Evolutionary conservation across 2,888 invertebrate species (phyloP).

Genomic region (Volucella inflata): DNA sequence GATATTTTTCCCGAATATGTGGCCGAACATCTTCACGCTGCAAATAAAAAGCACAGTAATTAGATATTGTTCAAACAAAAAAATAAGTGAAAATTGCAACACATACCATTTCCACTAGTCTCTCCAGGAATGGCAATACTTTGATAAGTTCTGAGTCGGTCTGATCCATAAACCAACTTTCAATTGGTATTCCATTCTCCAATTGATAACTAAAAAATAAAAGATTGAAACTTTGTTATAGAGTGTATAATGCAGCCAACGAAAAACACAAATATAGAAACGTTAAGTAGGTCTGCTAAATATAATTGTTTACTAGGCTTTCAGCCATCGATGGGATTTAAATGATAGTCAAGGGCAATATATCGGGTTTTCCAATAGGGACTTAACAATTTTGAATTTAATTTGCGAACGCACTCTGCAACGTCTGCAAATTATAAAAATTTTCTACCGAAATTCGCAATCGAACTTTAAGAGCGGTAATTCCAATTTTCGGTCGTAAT

Average conservation of each 20-base stretch:
- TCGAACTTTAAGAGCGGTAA: too few species aligned
- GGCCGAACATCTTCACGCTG: slow-evolving; percentile 96
- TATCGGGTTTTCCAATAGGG: too few species aligned
- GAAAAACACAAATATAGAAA: neutral
- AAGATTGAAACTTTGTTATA: slow-evolving; percentile 37
- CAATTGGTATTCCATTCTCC: slow-evolving; percentile 98
- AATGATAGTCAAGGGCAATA: too few species aligned
- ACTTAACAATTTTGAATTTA: too few species aligned
- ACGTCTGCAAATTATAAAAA: too few species aligned
- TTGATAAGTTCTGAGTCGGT: slow-evolving; percentile 95
- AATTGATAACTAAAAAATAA: slow-evolving; percentile 85
- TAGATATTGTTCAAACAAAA: slow-evolving; percentile 17
- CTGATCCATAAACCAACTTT: slow-evolving; percentile 97
- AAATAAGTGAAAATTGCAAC: slow-evolving; percentile 1
- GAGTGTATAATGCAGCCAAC: neutral
- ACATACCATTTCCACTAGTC: slow-evolving; percentile 90
- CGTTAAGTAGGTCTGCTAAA: too few species aligned
- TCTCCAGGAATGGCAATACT: slow-evolving; percentile 95
- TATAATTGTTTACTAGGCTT: too few species aligned
- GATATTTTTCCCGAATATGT: slow-evolving; percentile 94
- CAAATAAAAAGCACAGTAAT: slow-evolving; percentile 25
- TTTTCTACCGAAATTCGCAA: too few species aligned
- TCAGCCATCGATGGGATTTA: too few species aligned
- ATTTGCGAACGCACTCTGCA: too few species aligned
- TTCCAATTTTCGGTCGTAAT: too few species aligned